phyloP scores from a whole-genome alignment of 2,797 vertebrate species.

The Crocodylus rhombifer region DNA sequence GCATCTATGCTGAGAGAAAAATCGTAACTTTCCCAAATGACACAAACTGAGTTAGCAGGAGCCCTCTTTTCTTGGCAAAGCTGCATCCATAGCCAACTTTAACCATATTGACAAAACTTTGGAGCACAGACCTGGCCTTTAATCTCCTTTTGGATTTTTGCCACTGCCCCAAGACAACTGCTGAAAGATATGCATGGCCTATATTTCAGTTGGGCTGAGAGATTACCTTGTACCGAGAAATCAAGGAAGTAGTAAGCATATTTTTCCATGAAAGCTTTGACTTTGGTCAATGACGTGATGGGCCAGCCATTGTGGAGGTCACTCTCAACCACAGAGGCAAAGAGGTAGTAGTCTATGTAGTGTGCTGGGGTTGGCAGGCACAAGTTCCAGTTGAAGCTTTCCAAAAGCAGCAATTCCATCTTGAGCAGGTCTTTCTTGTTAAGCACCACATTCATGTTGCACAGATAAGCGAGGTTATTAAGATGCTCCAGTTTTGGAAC shows the following conservation, averaged over 20 bases:
- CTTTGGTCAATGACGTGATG: conserved; percentile 86
- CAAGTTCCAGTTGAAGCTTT: conserved; percentile 92
- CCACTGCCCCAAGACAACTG: neutral
- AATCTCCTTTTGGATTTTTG: neutral
- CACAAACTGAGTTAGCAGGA: too few relatives aligned
- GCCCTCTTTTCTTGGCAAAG: too few relatives aligned
- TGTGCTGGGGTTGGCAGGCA: conserved; percentile 94
- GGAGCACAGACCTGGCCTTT: neutral
- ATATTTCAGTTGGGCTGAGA: neutral
- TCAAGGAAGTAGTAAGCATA: conserved; percentile 94
- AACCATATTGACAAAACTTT: too few relatives aligned
- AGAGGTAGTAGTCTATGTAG: conserved; percentile 96
- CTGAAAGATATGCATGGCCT: neutral
- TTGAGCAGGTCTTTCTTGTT: conserved; percentile 90
- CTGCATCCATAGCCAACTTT: too few relatives aligned
- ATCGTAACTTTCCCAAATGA: too few relatives aligned
- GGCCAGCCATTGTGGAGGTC: conserved; percentile 93
- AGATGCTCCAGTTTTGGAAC: conserved; percentile 93
- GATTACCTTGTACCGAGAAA: conserved; percentile 91
- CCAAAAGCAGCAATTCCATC: conserved; percentile 91
- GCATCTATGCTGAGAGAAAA: too few relatives aligned
- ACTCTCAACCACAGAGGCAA: conserved; percentile 85
- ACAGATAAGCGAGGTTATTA: conserved; percentile 88
- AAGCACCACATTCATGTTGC: conserved; percentile 87
- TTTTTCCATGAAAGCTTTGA: conserved; percentile 91